Conservation (phyloP, 2,113 vertebrate genomes). For the Stegastes partitus region DNA sequence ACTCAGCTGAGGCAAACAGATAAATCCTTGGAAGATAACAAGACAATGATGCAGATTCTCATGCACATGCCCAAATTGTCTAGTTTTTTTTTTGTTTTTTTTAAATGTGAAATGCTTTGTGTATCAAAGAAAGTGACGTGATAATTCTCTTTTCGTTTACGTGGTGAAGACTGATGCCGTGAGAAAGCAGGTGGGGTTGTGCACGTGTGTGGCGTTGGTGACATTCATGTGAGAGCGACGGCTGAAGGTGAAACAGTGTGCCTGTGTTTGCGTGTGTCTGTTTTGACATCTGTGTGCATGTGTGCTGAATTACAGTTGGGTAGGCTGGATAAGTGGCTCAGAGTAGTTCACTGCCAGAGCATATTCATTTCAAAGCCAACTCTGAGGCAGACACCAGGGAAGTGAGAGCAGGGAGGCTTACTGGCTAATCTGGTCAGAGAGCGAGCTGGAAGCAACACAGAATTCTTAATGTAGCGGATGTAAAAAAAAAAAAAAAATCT, state of each 20-base stretch:
- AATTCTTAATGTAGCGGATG: slow-evolving; percentile 77
- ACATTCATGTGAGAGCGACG: slow-evolving; percentile 35
- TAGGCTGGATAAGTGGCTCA: slow-evolving; percentile 76
- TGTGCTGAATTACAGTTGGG: slow-evolving; percentile 72
- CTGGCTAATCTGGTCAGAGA: slow-evolving; percentile 84
- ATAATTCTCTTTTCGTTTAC: slow-evolving; percentile 22
- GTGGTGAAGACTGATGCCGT: background rate
- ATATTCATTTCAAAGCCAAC: slow-evolving; percentile 84
- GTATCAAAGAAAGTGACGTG: slow-evolving; percentile 14
- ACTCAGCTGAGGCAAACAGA: slow-evolving; percentile 31
- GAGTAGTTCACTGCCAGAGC: slow-evolving; percentile 81
- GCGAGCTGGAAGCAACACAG: slow-evolving; percentile 73
- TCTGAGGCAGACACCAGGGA: slow-evolving; percentile 78
- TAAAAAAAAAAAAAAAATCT: slow-evolving; percentile 56
- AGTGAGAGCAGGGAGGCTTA: slow-evolving; percentile 80
- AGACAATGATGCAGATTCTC: slow-evolving; percentile 18
- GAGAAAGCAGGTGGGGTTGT: slow-evolving; percentile 14
- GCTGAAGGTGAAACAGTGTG: slow-evolving; percentile 40
- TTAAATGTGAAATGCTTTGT: background rate
- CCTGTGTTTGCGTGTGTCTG: slow-evolving; percentile 28
- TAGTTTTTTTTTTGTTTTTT: slow-evolving; percentile 7
- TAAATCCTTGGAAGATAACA: slow-evolving; percentile 26
- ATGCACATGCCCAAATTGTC: background rate
- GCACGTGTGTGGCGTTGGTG: background rate
- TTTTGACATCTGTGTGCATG: slow-evolving; percentile 53